These are phyloP conservation scores for Tychaedon coryphoeus DNA, from an alignment of 2,113 vertebrate genomes.

Conservation along the genomic window DNA sequence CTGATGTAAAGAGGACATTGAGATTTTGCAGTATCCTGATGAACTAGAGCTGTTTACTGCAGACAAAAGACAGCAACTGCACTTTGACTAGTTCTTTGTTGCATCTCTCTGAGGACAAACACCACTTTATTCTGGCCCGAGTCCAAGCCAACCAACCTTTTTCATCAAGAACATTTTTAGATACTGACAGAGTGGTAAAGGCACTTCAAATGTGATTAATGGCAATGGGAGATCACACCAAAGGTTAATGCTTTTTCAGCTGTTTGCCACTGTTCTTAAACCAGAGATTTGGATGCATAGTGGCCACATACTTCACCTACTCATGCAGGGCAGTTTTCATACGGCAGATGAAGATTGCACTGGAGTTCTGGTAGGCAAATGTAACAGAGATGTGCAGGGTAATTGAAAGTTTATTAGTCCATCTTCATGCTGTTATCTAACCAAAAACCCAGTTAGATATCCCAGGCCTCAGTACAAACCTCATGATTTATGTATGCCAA, in stretches of 20 bases:
- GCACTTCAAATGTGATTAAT: not conserved
- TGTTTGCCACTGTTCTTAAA: not conserved
- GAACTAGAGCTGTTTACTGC: not conserved
- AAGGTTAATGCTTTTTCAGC: conserved; percentile 2
- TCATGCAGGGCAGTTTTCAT: not conserved
- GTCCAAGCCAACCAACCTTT: not conserved
- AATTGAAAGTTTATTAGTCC: not conserved
- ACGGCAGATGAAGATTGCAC: not conserved
- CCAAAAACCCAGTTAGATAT: not conserved
- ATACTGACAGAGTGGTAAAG: not conserved
- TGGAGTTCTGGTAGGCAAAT: not conserved
- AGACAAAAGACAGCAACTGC: not conserved
- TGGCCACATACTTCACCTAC: not conserved
- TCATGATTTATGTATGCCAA: conserved; percentile 20
- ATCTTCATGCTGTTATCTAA: not conserved
- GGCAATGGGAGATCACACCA: not conserved
- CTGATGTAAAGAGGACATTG: not conserved
- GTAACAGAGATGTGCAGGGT: not conserved
- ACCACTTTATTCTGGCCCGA: not conserved
- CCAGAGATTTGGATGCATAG: not conserved
- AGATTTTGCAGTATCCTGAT: conserved; percentile 16
- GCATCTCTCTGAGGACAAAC: not conserved
- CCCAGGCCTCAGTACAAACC: not conserved
- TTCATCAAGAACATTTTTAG: not conserved
- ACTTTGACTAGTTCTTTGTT: not conserved